These are phyloP conservation scores for Cephus runcator DNA, from an alignment of 2,888 invertebrate species.

Conservation along the genomic window DNA sequence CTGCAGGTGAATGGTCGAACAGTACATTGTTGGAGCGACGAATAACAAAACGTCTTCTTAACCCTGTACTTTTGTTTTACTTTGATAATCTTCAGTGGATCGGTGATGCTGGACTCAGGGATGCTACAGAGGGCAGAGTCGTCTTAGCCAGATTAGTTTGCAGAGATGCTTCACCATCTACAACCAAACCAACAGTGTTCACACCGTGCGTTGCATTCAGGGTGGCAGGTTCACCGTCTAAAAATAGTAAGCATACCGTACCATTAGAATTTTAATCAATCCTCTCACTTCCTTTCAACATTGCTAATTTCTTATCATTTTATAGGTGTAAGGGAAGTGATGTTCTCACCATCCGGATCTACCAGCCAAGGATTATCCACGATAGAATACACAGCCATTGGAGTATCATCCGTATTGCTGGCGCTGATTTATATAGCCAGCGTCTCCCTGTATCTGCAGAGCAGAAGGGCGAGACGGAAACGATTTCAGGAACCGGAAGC, in stretches of 20 bases:
- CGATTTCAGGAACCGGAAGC: constrained; percentile 51
- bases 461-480: constrained; percentile 72
- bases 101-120: constrained; percentile 81
- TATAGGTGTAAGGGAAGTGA: constrained; percentile 82
- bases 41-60: neutral
- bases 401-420: constrained; percentile 84
- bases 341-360: constrained; percentile 72
- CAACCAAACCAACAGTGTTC: constrained; percentile 70
- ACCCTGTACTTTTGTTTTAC: neutral
- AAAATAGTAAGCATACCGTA: constrained; percentile 68
- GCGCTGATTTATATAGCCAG: constrained; percentile 89
- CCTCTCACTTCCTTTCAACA: constrained; percentile 20
- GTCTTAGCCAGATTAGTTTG: constrained; percentile 84
- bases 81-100: constrained; percentile 74
- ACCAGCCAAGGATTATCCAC: constrained; percentile 73
- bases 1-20: constrained; percentile 72
- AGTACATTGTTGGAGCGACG: neutral
- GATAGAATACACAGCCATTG: constrained; percentile 86
- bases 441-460: constrained; percentile 83
- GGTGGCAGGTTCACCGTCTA: constrained; percentile 83
- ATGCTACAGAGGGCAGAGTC: constrained; percentile 82
- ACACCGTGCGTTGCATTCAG: constrained; percentile 89
- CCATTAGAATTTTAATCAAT: neutral
- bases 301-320: constrained; percentile 39
- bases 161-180: constrained; percentile 73